Evolutionary conservation across 2,888 invertebrate genomes (phyloP).

Genomic region (Drosophila neotestacea): DNA sequence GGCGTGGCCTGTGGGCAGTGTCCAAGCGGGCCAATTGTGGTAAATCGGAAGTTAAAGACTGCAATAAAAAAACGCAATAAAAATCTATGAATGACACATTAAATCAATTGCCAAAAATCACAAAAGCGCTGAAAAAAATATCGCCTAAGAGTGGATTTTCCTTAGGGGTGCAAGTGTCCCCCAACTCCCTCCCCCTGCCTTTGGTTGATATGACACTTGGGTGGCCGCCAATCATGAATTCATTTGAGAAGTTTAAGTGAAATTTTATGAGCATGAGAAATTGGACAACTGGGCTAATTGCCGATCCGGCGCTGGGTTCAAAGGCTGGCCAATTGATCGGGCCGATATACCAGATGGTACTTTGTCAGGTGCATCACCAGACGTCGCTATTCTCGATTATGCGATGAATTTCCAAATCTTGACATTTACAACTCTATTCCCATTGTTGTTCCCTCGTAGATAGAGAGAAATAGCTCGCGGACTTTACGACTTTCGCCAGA

Average conservation of each 20-base stretch:
- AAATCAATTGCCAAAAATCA: constrained; percentile 85
- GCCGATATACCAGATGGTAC: constrained; percentile 23
- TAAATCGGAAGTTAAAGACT: constrained; percentile 86
- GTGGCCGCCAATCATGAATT: constrained; percentile 59
- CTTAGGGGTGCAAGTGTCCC: constrained; percentile 2
- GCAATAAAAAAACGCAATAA: constrained; percentile 85
- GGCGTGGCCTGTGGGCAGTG: constrained; percentile 54
- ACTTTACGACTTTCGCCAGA: constrained; percentile 79
- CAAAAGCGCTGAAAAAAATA: constrained; percentile 67
- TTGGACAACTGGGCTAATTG: constrained; percentile 68
- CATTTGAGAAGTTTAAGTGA: constrained; percentile 69
- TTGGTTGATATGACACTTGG: constrained; percentile 42
- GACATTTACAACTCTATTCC: constrained; percentile 73
- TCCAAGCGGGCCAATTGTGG: constrained; percentile 84
- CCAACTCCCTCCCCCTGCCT: neutral
- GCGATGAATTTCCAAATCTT: constrained; percentile 74
- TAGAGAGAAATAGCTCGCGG: constrained; percentile 32
- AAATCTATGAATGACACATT: constrained; percentile 86
- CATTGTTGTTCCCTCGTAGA: constrained; percentile 56
- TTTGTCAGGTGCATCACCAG: constrained; percentile 57
- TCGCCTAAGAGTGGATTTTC: constrained; percentile 63
- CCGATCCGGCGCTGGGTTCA: constrained; percentile 31
- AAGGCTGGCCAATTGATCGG: constrained; percentile 39
- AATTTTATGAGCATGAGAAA: constrained; percentile 75
- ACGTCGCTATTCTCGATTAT: constrained; percentile 53